Percentiles rank a stretch among this genome's conserved stretches.
Conservation (phyloP, 2,113 vertebrate species). For the Microcebus tavaratra region DNA sequence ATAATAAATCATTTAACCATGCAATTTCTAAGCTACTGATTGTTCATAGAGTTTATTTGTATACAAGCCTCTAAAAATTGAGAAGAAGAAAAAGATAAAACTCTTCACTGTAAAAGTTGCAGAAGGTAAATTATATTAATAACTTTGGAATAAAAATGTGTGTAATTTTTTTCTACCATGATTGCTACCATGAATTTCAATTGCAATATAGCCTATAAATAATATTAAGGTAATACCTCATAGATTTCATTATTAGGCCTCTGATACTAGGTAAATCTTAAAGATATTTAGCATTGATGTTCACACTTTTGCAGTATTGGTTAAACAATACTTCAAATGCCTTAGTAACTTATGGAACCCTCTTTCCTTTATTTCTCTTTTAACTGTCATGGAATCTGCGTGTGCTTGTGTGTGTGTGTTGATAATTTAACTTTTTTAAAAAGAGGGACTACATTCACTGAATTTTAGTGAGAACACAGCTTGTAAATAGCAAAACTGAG, state of each 20-base stretch:
- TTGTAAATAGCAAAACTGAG: not conserved
- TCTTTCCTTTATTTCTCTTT: not conserved
- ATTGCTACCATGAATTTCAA: slow-evolving; percentile 31
- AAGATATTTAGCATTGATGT: not conserved
- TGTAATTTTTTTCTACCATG: not conserved
- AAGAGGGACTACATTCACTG: not conserved
- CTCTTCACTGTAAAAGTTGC: not conserved
- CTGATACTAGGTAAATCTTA: not conserved
- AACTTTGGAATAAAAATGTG: not conserved
- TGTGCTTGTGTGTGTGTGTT: not conserved
- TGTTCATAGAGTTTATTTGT: not conserved
- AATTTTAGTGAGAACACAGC: not conserved
- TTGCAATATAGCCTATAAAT: not conserved
- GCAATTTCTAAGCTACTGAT: not conserved
- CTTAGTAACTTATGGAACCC: not conserved
- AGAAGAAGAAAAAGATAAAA: slow-evolving; percentile 22
- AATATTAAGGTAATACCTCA: not conserved
- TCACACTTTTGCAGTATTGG: not conserved
- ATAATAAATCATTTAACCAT: not conserved
- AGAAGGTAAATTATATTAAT: not conserved
- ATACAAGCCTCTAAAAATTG: not conserved
- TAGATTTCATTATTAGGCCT: slow-evolving; percentile 9
- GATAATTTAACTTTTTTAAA: not conserved
- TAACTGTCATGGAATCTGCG: not conserved
- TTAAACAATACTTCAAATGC: not conserved